A percentile compares a stretch with the other conserved stretches of the same genome.
These are phyloP conservation scores for Puntigrus tetrazona DNA, from an alignment of 2,113 vertebrate species.

Conservation along the genomic window DNA sequence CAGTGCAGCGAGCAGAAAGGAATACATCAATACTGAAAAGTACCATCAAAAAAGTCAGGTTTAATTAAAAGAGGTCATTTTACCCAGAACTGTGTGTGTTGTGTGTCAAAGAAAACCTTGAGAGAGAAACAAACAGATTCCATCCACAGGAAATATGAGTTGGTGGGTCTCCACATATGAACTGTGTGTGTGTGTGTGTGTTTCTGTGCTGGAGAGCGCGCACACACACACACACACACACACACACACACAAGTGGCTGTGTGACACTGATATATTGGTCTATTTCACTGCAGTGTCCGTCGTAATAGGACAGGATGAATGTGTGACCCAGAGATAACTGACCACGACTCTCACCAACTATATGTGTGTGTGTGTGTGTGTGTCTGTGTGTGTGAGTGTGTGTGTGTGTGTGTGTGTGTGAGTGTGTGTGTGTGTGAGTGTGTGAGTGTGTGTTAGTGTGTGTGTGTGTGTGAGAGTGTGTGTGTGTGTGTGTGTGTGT, in stretches of 20 bases:
- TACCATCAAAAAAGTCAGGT: neutral
- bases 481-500: neutral
- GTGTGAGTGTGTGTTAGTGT: neutral
- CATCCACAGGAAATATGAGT: neutral
- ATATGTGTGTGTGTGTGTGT: slow-evolving; percentile 29
- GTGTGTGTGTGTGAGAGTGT: neutral
- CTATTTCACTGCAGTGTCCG: slow-evolving; percentile 78
- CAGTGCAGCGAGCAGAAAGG: neutral
- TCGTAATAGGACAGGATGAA: slow-evolving; percentile 80
- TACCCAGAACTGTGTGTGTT: neutral
- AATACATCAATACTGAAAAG: neutral
- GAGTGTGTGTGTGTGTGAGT: neutral
- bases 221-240: neutral
- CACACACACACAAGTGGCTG: neutral
- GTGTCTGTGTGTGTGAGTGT: neutral
- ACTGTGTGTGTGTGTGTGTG: slow-evolving; percentile 19
- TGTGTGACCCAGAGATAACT: slow-evolving; percentile 74
- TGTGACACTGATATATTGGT: slow-evolving; percentile 80
- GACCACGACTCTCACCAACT: slow-evolving; percentile 26
- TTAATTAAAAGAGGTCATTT: neutral
- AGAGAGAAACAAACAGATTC: neutral
- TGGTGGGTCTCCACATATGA: slow-evolving; percentile 10
- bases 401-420: neutral
- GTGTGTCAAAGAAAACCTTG: neutral
- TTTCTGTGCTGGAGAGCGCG: neutral